phyloP scores from a whole-genome alignment of 92 coral and sea anemone genomes.

The Palythoa heliodiscus region DNA sequence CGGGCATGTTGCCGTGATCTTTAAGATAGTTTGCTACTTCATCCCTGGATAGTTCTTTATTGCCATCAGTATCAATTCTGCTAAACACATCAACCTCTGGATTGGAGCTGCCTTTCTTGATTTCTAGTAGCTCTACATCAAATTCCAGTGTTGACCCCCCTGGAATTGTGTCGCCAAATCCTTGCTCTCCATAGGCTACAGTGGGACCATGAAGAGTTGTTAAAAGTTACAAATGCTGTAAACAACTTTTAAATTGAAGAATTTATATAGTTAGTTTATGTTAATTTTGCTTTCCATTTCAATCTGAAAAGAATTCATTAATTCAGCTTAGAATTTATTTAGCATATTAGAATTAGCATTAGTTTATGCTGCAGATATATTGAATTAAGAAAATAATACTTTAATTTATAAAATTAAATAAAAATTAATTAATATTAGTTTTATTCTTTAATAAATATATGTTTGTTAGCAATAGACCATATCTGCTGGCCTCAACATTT shows the following conservation, averaged over 20 bases:
- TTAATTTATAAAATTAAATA: too few relatives aligned
- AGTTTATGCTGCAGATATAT: too few relatives aligned
- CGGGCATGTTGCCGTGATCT: constrained; percentile 69
- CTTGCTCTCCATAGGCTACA: constrained; percentile 82
- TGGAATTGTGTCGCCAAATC: constrained; percentile 77
- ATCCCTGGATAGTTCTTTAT: constrained; percentile 71
- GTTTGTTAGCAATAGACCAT: too few relatives aligned
- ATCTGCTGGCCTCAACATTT: too few relatives aligned
- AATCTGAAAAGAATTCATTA: too few relatives aligned
- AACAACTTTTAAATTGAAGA: background rate
- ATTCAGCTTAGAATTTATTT: too few relatives aligned
- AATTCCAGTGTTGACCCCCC: constrained; percentile 78
- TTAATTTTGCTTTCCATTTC: too few relatives aligned
- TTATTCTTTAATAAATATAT: too few relatives aligned
- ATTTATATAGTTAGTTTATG: background rate
- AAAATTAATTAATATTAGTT: too few relatives aligned
- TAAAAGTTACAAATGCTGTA: background rate
- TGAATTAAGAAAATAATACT: too few relatives aligned
- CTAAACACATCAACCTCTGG: constrained; percentile 72
- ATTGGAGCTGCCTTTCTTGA: constrained; percentile 43
- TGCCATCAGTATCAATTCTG: constrained; percentile 78
- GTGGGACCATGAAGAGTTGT: constrained; percentile 32
- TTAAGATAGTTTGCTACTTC: constrained; percentile 72
- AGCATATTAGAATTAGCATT: too few relatives aligned
- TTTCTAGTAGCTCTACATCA: constrained; percentile 89